Percentiles rank a stretch among this genome's conserved stretches.
phyloP scores from a whole-genome alignment of 2,888 invertebrate species.

The Stictocephala bisonia region DNA sequence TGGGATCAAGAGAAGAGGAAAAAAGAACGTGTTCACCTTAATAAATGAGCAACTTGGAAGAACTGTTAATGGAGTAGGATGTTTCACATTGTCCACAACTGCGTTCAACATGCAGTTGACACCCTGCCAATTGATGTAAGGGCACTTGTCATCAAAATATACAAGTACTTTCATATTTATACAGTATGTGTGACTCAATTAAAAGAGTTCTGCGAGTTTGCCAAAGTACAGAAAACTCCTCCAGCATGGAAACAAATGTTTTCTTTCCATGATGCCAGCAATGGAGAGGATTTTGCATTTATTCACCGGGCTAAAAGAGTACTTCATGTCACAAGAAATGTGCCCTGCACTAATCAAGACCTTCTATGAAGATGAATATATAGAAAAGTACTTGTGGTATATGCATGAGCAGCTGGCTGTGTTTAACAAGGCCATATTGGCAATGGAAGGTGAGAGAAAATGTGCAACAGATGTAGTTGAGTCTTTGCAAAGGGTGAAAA shows the following conservation, averaged over 20 bases:
- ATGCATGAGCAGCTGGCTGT: slow-evolving; percentile 49
- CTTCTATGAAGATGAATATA: slow-evolving; percentile 58
- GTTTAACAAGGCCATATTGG: slow-evolving; percentile 11
- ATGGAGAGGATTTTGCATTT: slow-evolving; percentile 59
- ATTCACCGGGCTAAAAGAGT: slow-evolving; percentile 57
- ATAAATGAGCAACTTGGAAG: no score
- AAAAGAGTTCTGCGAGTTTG: slow-evolving; percentile 61
- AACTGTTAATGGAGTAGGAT: slow-evolving; percentile 46
- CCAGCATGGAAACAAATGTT: slow-evolving; percentile 58
- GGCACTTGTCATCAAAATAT: slow-evolving; percentile 61
- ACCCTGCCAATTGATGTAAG: slow-evolving; percentile 61
- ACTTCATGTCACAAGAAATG: slow-evolving; percentile 58
- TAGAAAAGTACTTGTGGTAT: slow-evolving; percentile 56
- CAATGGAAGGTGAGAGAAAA: slow-evolving; percentile 21
- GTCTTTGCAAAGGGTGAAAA: slow-evolving; percentile 13
- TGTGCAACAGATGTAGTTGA: slow-evolving; percentile 14
- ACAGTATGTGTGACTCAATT: slow-evolving; percentile 60
- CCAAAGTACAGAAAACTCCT: slow-evolving; percentile 58
- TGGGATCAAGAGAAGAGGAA: slow-evolving; percentile 42
- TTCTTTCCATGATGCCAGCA: slow-evolving; percentile 59
- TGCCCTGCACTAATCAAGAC: slow-evolving; percentile 58
- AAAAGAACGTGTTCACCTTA: slow-evolving; percentile 56
- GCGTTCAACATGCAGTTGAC: slow-evolving; percentile 60
- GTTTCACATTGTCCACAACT: slow-evolving; percentile 62
- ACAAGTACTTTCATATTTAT: slow-evolving; percentile 62